A percentile compares a stretch with the other conserved stretches of the same genome.
Evolutionary conservation across 2,888 invertebrate species (phyloP).

Genomic region (Leptopilina myrica): DNA sequence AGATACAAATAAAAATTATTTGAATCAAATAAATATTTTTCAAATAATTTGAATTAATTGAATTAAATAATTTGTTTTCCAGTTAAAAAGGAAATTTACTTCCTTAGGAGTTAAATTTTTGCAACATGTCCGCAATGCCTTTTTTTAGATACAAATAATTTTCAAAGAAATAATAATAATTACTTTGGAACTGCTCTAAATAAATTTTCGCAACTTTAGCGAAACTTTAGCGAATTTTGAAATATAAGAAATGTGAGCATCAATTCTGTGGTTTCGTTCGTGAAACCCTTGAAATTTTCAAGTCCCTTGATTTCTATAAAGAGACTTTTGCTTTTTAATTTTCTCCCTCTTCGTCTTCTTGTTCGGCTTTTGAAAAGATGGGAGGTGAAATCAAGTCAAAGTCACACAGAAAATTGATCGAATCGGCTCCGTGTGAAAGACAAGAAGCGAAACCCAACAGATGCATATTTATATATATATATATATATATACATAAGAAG

Average conservation of each 20-base stretch:
- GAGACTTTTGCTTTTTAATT: slow-evolving; percentile 9
- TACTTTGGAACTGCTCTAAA: too few relatives aligned
- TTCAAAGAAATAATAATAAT: too few relatives aligned
- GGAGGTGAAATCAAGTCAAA: slow-evolving; percentile 32
- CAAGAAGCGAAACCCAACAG: slow-evolving; percentile 62
- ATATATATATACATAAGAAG: slow-evolving; percentile 54
- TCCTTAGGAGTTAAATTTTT: too few relatives aligned
- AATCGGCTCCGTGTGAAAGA: slow-evolving; percentile 54
- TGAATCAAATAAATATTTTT: too few relatives aligned
- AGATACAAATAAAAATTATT: too few relatives aligned
- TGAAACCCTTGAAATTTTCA: slow-evolving; percentile 34
- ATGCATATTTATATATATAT: slow-evolving; percentile 50
- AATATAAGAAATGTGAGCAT: slow-evolving; percentile 1
- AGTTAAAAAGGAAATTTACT: too few relatives aligned
- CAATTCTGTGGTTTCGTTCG: background rate
- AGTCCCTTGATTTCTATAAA: slow-evolving; percentile 31
- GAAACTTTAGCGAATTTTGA: background rate
- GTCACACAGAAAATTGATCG: slow-evolving; percentile 42
- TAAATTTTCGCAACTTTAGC: too few relatives aligned
- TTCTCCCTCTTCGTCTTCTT: background rate
- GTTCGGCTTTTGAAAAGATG: background rate
- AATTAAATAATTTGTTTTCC: too few relatives aligned
- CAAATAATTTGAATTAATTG: too few relatives aligned
- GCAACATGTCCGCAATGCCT: too few relatives aligned
- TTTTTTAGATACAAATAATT: too few relatives aligned